Conservation (phyloP, 2,888 invertebrate genomes). For the Helleia helle region DNA sequence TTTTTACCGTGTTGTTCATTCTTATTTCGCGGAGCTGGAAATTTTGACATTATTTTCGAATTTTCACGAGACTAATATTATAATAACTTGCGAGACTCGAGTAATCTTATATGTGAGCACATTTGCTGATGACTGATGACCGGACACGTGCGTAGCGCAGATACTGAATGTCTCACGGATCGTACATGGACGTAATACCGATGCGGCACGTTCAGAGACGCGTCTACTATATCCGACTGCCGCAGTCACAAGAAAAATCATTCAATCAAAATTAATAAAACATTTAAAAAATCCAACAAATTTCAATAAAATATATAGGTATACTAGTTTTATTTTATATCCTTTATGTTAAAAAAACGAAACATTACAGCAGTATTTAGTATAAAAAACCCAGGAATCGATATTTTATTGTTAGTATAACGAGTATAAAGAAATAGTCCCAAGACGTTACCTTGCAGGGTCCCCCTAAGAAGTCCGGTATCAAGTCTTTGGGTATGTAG, state of each 20-base stretch:
- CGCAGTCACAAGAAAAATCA: constrained; percentile 12
- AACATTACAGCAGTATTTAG: not conserved
- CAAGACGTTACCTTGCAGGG: constrained; percentile 79
- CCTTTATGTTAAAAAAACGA: too few species aligned
- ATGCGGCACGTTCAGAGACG: constrained; percentile 56
- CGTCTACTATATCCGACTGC: constrained; percentile 59
- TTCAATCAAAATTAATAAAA: too few species aligned
- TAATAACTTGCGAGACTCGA: too few species aligned
- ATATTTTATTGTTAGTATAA: not conserved
- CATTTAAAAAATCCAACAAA: not conserved
- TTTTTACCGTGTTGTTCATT: too few species aligned
- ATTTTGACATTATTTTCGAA: too few species aligned
- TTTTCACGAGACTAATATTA: too few species aligned
- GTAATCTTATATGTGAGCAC: constrained; percentile 1
- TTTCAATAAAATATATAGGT: too few species aligned
- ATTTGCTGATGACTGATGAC: constrained; percentile 3
- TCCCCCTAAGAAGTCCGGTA: constrained; percentile 96
- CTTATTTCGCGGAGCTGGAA: too few species aligned
- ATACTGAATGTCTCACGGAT: constrained; percentile 23
- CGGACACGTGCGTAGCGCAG: constrained; percentile 10
- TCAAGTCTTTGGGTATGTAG: constrained; percentile 87
- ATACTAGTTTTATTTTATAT: too few species aligned
- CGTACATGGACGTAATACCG: constrained; percentile 59
- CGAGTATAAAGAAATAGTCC: constrained; percentile 11
- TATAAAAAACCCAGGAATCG: too few species aligned